Percentiles rank a stretch among this genome's conserved stretches.
These are phyloP conservation scores for Tychaedon coryphoeus DNA, from an alignment of 2,113 vertebrate species.

Conservation along the genomic window DNA sequence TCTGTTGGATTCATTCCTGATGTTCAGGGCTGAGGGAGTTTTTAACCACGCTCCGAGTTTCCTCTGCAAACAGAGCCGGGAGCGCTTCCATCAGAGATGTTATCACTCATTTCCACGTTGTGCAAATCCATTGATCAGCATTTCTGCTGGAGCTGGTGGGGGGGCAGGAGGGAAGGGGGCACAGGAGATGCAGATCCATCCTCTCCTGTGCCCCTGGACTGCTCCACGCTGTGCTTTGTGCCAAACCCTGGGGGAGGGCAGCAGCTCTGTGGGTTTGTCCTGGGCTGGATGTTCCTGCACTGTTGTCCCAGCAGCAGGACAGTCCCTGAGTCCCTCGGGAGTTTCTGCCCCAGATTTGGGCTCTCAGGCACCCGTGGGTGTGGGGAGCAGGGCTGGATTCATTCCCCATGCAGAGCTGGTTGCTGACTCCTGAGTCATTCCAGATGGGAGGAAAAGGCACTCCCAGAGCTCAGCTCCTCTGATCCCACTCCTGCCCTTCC, in stretches of 20 bases:
- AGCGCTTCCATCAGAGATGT: not conserved
- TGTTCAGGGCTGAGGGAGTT: slow-evolving; percentile 30
- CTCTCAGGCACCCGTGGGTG: not conserved
- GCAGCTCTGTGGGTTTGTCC: rapidly evolving
- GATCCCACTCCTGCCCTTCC: not conserved
- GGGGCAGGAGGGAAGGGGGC: not conserved
- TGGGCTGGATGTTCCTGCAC: not conserved
- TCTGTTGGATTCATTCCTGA: slow-evolving; percentile 29
- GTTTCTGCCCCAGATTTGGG: not conserved
- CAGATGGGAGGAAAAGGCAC: not conserved
- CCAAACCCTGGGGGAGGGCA: not conserved
- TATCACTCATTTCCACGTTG: not conserved
- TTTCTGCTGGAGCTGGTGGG: slow-evolving; percentile 28
- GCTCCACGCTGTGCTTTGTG: not conserved
- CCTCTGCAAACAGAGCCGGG: not conserved
- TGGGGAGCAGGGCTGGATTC: not conserved
- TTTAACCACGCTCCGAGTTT: not conserved
- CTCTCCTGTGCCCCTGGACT: not conserved
- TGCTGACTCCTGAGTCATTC: not conserved
- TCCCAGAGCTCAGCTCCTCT: not conserved
- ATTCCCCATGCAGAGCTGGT: not conserved
- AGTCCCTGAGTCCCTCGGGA: rapidly evolving
- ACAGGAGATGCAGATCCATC: not conserved
- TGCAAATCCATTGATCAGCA: slow-evolving; percentile 27
- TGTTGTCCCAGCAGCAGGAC: not conserved